Base-by-base conservation (phyloP, 2,797 vertebrate species). In the Periophthalmus magnuspinnatus region DNA sequence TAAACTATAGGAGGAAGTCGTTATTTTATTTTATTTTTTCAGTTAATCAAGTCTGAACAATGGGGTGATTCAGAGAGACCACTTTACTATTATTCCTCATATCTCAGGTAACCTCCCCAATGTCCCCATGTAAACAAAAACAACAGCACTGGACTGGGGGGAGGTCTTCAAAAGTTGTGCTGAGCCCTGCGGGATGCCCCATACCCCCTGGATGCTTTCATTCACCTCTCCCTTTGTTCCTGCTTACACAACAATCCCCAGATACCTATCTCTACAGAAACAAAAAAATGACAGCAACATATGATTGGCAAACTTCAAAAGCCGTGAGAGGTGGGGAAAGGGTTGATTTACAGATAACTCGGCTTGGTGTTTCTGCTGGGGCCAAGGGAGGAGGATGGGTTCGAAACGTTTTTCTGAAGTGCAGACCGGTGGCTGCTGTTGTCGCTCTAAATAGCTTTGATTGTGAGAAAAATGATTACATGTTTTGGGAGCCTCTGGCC, bases 241-340 rank as follows among this genome's bases (percentile, higher is more conserved):
- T 80, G 85, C 79, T 88, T 88, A 82, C 81, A 84, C 77, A 83
- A 83, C 83, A 89, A 69, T 72, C 71, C 61, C 62, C 45, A 3
- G 1, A 28, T 76, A 89, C 88, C 89, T 86, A 91, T 88, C 84
- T 83, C 70, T 77, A 87, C 67, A 32, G 65, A 76, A 80, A 84
- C 78, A 54, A 82, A 78, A 67, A 84, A 78, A 87, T 79, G 81
- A 85, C 91, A 91, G 89, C 86, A 89, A 91, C 82, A 83, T 78
- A 78, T 68, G 74, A 81, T 72, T 73, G 81, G 78, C 79, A 76
- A 68, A 85, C 86, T 91, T 93, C 88, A 86, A 91, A 90, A 61
- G 75, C 34, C 74, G 78, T 0, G 36, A 81, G 69, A 66, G 82
- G 67, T 60, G 48, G 54, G 61, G 52, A 81, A 34, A 74, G 74